Percentiles rank a stretch among this genome's conserved stretches.
phyloP scores from a whole-genome alignment of 2,797 vertebrate genomes.

The Rhincodon typus region DNA sequence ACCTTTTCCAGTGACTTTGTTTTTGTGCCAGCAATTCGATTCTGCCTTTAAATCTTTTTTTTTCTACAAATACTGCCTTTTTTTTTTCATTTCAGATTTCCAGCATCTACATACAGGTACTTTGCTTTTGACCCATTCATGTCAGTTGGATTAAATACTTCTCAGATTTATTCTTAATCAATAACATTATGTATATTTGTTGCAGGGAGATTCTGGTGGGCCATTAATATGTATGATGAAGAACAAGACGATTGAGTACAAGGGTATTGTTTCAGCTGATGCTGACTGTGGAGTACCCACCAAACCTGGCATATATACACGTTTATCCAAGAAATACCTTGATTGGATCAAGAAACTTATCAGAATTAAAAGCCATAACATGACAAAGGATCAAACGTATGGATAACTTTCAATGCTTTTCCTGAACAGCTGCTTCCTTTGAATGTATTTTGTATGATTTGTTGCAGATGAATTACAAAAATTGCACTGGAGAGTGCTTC shows the following conservation, averaged over 20 bases:
- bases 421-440: not conserved
- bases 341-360: slow-evolving; percentile 44
- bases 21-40: no score
- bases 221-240: slow-evolving; percentile 44
- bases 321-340: slow-evolving; percentile 44
- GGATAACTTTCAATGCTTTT: not conserved
- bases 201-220: slow-evolving; percentile 49
- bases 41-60: no score
- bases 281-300: slow-evolving; percentile 42
- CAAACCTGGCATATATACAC: slow-evolving; percentile 48
- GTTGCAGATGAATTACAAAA: not conserved
- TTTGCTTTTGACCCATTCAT: not conserved
- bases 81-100: not conserved
- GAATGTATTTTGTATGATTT: not conserved
- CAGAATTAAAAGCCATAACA: not conserved
- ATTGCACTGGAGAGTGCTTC: no score
- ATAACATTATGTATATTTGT: slow-evolving; percentile 12
- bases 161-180: not conserved
- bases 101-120: not conserved
- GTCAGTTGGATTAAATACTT: not conserved
- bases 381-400: not conserved
- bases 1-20: no score
- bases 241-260: slow-evolving; percentile 39
- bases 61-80: not conserved
- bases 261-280: slow-evolving; percentile 45